Percentiles rank a stretch among this genome's conserved stretches.
Conservation (phyloP, 1,140 invertebrate genomes). For the Reticulitermes speratus region DNA sequence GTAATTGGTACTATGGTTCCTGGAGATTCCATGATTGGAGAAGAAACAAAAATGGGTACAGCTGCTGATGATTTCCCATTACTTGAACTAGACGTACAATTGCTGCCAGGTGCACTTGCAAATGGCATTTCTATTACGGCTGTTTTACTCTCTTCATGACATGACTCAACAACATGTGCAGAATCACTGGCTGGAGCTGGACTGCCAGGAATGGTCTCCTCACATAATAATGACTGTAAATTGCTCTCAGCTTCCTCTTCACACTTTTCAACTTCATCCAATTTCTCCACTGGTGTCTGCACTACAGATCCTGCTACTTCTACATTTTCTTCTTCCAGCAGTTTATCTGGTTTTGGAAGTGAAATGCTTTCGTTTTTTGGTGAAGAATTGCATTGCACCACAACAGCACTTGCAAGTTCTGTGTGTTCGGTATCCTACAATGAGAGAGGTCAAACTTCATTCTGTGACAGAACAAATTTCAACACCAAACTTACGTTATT, state of each 20-base stretch:
- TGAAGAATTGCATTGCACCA: neutral
- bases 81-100: slow-evolving; percentile 22
- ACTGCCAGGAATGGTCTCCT: slow-evolving; percentile 84
- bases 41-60: slow-evolving; percentile 13
- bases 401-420: neutral
- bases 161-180: neutral
- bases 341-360: neutral
- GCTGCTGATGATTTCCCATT: neutral
- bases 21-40: slow-evolving; percentile 36
- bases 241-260: slow-evolving; percentile 36
- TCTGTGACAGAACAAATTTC: neutral
- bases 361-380: neutral
- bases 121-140: slow-evolving; percentile 60
- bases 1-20: slow-evolving; percentile 38
- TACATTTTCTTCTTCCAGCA: neutral
- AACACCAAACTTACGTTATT: too few species aligned
- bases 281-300: slow-evolving; percentile 36
- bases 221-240: slow-evolving; percentile 72
- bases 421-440: neutral
- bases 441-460: neutral
- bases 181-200: slow-evolving; percentile 50
- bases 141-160: slow-evolving; percentile 42
- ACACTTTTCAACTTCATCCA: slow-evolving; percentile 30
- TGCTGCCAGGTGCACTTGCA: slow-evolving; percentile 58
- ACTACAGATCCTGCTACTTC: neutral